Conservation (phyloP, 30 jellyfish, hydroid and myxozoan genomes). For the Mastigias papua region DNA sequence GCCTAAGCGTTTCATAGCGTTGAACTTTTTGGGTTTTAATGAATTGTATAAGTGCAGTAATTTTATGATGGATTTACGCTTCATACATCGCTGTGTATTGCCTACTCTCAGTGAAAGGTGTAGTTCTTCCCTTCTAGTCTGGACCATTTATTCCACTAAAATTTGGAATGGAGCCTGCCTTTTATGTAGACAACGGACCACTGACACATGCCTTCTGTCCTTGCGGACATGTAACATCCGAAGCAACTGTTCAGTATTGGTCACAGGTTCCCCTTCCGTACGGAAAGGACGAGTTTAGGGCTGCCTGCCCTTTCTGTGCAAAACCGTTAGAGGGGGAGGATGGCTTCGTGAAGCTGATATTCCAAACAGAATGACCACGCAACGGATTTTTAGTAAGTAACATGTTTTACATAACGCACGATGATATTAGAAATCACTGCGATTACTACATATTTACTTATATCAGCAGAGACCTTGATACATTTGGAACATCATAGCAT, state of each 20-base stretch:
- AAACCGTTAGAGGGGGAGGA: slow-evolving; percentile 82
- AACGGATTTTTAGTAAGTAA: background rate
- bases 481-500: no score
- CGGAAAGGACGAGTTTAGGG: slow-evolving; percentile 86
- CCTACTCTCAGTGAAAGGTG: no score
- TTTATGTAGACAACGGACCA: slow-evolving; percentile 95
- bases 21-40: no score
- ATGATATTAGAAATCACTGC: background rate
- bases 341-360: slow-evolving; percentile 82
- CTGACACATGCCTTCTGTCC: slow-evolving; percentile 92
- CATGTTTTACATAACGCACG: background rate
- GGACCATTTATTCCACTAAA: slow-evolving; percentile 80
- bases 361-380: slow-evolving; percentile 80
- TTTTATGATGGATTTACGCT: no score
- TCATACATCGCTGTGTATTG: no score
- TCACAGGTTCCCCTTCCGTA: slow-evolving; percentile 87
- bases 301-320: slow-evolving; percentile 95
- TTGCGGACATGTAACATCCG: slow-evolving; percentile 98
- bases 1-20: no score
- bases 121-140: slow-evolving; percentile 49
- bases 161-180: slow-evolving; percentile 93
- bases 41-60: no score
- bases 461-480: background rate
- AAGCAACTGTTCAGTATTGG: slow-evolving; percentile 95
- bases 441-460: background rate